A percentile compares a stretch with the other conserved stretches of the same genome.
Conservation (phyloP, 2,797 vertebrate genomes). For the Pantherophis alleghaniensis region DNA sequence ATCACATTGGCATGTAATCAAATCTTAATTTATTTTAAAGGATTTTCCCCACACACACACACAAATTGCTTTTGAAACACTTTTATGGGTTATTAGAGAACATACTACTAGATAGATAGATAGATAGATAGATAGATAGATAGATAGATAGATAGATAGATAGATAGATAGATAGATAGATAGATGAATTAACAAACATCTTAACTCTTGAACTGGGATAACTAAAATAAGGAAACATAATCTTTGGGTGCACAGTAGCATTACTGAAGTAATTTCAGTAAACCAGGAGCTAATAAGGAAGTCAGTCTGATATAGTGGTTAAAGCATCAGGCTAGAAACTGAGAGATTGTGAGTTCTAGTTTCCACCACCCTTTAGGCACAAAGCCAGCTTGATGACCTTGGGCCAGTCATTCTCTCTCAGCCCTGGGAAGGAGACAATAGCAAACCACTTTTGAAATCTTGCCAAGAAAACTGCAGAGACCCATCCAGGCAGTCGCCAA, state of each 20-base stretch:
- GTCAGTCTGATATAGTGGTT: not conserved
- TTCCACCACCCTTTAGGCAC: not conserved
- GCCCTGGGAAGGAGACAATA: not conserved
- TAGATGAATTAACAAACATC: conserved; percentile 41
- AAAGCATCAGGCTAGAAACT: not conserved
- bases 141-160: too few species aligned
- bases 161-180: not conserved
- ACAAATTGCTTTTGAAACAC: not conserved
- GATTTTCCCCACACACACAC: not conserved
- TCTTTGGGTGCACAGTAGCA: not conserved
- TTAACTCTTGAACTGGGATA: conserved; percentile 33
- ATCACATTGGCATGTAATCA: not conserved
- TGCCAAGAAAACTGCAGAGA: not conserved
- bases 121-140: too few species aligned
- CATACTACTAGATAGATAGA: conserved; percentile 40
- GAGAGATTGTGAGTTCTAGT: not conserved
- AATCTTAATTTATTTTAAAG: not conserved
- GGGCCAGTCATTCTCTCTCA: not conserved
- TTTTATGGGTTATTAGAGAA: not conserved
- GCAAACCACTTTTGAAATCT: not conserved
- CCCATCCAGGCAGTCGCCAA: not conserved
- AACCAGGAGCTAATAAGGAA: not conserved
- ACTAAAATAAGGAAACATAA: conserved; percentile 41
- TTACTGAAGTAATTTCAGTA: not conserved
- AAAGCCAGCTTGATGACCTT: not conserved